Evolutionary conservation across 2,113 vertebrate genomes (phyloP).

Genomic region (Prunella himalayana): DNA sequence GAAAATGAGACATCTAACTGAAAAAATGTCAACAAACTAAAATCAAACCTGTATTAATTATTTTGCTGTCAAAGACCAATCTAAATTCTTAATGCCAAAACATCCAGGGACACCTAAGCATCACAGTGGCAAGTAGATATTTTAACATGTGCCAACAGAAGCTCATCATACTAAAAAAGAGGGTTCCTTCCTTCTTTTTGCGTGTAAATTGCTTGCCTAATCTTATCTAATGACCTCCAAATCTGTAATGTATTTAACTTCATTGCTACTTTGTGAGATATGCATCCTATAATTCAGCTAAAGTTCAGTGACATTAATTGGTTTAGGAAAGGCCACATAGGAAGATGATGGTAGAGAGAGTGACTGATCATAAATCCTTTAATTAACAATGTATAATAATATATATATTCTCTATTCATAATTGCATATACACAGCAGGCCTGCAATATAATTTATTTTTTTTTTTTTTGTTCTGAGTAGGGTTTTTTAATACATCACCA

Average conservation of each 20-base stretch:
- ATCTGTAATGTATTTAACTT: slow-evolving; percentile 23
- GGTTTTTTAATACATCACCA: background rate
- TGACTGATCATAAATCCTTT: slow-evolving; percentile 15
- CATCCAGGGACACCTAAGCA: background rate
- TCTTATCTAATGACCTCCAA: background rate
- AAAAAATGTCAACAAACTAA: background rate
- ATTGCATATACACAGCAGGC: slow-evolving; percentile 15
- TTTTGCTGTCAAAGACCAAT: background rate
- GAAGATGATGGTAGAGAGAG: slow-evolving; percentile 21
- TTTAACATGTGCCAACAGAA: background rate
- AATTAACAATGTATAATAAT: slow-evolving; percentile 39
- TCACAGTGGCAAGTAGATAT: background rate
- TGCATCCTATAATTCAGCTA: slow-evolving; percentile 8
- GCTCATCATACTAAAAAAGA: background rate
- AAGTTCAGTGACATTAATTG: slow-evolving; percentile 34
- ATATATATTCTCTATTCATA: slow-evolving; percentile 10
- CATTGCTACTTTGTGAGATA: background rate
- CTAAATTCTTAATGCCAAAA: background rate
- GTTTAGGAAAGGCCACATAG: slow-evolving; percentile 35
- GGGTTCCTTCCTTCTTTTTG: background rate
- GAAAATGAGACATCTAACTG: background rate
- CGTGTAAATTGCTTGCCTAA: background rate
- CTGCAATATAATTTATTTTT: background rate
- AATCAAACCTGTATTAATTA: background rate
- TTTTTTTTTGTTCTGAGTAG: background rate